Percentiles rank a stretch among this genome's conserved stretches.
Conservation (phyloP, 2,113 vertebrate species). For the Erpornis zantholeuca region DNA sequence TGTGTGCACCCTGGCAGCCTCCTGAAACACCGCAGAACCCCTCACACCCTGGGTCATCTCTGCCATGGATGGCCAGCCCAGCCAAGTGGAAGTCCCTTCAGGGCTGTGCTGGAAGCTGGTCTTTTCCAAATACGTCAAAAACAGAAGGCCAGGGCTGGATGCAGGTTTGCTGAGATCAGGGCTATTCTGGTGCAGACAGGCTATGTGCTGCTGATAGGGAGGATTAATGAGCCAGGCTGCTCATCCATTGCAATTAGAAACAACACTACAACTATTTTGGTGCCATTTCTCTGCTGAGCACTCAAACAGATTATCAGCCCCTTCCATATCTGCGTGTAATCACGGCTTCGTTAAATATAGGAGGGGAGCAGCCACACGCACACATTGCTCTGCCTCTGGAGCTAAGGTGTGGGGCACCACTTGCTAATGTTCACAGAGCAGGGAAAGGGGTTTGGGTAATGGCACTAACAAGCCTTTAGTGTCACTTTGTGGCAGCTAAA, state of each 20-base stretch:
- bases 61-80: background rate
- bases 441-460: background rate
- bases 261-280: slow-evolving; percentile 84
- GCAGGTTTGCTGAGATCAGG: slow-evolving; percentile 82
- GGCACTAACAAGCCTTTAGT: background rate
- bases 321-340: slow-evolving; percentile 22
- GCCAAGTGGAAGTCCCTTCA: slow-evolving; percentile 43
- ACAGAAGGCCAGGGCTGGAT: slow-evolving; percentile 55
- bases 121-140: slow-evolving; percentile 88
- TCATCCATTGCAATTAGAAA: slow-evolving; percentile 90
- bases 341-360: slow-evolving; percentile 75
- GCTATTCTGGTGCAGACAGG: slow-evolving; percentile 88
- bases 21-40: fast-evolving
- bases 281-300: slow-evolving; percentile 81
- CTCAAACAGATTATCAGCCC: slow-evolving; percentile 70
- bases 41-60: background rate
- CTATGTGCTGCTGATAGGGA: slow-evolving; percentile 81
- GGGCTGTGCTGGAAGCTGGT: slow-evolving; percentile 20
- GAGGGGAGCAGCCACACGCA: slow-evolving; percentile 28
- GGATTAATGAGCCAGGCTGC: slow-evolving; percentile 87
- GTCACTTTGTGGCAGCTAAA: background rate
- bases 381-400: background rate
- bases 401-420: background rate
- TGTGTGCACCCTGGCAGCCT: background rate
- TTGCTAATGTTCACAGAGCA: background rate